phyloP scores from a whole-genome alignment of 2,888 invertebrate genomes.

The Schrankia costaestrigalis region DNA sequence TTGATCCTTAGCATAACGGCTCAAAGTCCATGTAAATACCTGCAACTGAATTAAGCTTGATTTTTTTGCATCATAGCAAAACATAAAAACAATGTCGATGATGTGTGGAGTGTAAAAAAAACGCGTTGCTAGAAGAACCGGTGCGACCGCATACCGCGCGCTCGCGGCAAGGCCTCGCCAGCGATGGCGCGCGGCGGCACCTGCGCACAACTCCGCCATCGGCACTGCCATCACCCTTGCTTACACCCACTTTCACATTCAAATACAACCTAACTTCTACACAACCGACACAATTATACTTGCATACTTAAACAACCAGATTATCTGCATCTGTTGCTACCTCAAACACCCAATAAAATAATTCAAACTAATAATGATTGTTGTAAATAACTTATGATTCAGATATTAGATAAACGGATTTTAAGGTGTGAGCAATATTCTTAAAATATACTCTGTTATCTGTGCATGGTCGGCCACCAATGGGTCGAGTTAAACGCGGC shows the following conservation, averaged over 20 bases:
- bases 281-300: conserved; percentile 6
- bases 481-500: conserved; percentile 30
- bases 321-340: conserved; percentile 3
- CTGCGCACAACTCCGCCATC: conserved; percentile 18
- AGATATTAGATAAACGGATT: conserved; percentile 38
- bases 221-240: conserved; percentile 10
- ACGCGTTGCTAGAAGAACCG: conserved; percentile 78
- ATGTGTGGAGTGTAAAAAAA: conserved; percentile 77
- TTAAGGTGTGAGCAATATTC: conserved; percentile 50
- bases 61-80: conserved; percentile 76
- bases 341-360: conserved; percentile 13
- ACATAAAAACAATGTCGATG: conserved; percentile 76
- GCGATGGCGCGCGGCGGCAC: conserved; percentile 38
- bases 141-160: conserved; percentile 77
- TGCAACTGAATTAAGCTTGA: conserved; percentile 43
- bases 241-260: conserved; percentile 31
- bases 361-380: conserved; percentile 33
- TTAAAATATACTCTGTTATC: conserved; percentile 51
- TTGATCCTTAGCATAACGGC: conserved; percentile 35
- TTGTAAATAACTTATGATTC: conserved; percentile 38
- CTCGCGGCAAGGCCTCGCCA: conserved; percentile 70
- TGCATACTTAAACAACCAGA: neutral
- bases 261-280: conserved; percentile 10
- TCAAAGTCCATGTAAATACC: conserved; percentile 34
- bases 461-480: conserved; percentile 31